Evolutionary conservation across 2,888 invertebrate species (phyloP).

Genomic region (Emmelina monodactyla): DNA sequence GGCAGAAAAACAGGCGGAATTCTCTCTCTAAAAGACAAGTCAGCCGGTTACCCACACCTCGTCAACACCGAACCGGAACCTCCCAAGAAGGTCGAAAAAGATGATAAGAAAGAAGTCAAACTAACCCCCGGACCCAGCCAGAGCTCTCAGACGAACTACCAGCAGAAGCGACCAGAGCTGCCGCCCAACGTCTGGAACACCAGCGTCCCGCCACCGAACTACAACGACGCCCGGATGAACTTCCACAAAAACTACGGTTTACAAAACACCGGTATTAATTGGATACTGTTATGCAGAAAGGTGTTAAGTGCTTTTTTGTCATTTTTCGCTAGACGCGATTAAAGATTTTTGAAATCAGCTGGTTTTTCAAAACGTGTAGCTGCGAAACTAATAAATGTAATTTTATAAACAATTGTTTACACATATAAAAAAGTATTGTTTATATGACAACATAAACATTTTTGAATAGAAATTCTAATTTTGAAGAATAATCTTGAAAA

Average conservation of each 20-base stretch:
- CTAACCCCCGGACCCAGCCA: conserved; percentile 26
- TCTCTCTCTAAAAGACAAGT: conserved; percentile 59
- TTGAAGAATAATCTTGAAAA: no score
- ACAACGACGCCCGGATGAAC: conserved; percentile 29
- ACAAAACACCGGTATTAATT: conserved; percentile 26
- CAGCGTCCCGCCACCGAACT: conserved; percentile 18
- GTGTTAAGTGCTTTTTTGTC: no score
- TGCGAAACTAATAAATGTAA: no score
- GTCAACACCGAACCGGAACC: conserved; percentile 48
- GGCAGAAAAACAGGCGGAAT: conserved; percentile 60
- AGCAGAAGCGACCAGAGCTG: conserved; percentile 28
- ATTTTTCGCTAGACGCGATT: no score
- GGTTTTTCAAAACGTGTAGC: no score
- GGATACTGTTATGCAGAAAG: no score
- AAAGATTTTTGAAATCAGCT: no score
- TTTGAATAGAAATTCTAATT: no score
- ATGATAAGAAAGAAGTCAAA: conserved; percentile 40
- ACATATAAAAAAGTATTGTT: no score
- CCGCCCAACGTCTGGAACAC: conserved; percentile 25
- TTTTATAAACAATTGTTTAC: no score
- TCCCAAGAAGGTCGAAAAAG: conserved; percentile 35
- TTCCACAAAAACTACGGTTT: conserved; percentile 45
- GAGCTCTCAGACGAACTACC: conserved; percentile 26
- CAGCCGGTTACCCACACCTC: conserved; percentile 57
- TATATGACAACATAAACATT: no score